Evolutionary conservation across 2,113 vertebrate species (phyloP), one percentile per base, ranked within the genome.

Genomic region (Jacana jacana): DNA sequence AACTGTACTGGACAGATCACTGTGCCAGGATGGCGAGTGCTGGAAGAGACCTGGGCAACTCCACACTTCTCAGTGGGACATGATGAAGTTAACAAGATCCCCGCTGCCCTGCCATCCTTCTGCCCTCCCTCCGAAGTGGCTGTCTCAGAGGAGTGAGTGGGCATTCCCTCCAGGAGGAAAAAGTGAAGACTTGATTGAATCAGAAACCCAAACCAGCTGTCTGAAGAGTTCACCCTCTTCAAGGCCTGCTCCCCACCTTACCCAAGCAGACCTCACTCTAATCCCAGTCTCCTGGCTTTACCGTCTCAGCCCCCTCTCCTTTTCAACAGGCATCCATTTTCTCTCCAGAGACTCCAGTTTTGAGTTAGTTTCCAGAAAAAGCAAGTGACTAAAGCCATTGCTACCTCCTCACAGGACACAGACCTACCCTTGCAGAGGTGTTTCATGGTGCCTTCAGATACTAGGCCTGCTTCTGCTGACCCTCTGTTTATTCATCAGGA

Each of bases 1-100:
- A 6, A 54, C 18, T 2, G 13, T 6, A n/a, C 5, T 30, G n/a
- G 37, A 3, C 20, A 40, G 37, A 28, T 11, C 10, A 40, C 6
- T 7, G 52, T 22, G 7, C 63, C 37, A 8, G 19, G 7, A 4
- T 0, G 8, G 57, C 2, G 35, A 35, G 63, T 2, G 27, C 11
- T 58, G 31, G 33, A 55, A 76, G 35, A 79, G 42, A 51, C 7
- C 31, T 27, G 39, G 44, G 24, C 37, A 28, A 48, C 57, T 19
- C 44, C 3, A 6, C 37, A 30, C 9, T 51, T 13, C 37, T 76
- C 31, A 15, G 40, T 15, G 40, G 58, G 23, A 49, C 42, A 0
- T 46, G 20, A 19, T 7, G 4, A 63, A 46, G 52, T n/a, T 54
- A 46, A n/a, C 11, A 64, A 91, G 33, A 42, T 15, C 61, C 35